A percentile compares a stretch with the other conserved stretches of the same genome.
phyloP scores from a whole-genome alignment of 1,140 invertebrate species.

The Archivesica marissinica region DNA sequence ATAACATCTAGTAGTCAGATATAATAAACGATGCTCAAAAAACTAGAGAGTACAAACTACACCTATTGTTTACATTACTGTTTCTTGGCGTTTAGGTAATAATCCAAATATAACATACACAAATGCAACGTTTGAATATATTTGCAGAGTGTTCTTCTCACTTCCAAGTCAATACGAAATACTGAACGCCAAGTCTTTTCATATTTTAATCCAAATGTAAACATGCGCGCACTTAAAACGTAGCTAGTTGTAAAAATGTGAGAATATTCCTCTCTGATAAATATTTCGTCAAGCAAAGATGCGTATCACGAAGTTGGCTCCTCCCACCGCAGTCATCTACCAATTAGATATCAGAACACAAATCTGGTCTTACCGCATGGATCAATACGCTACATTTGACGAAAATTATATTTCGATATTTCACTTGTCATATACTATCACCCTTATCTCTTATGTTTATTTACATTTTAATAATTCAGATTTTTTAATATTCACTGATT shows the following conservation, averaged over 20 bases:
- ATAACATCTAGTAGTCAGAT: background rate
- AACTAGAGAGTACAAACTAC: background rate
- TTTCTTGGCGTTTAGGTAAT: background rate
- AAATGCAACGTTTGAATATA: constrained; percentile 7
- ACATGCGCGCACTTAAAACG: constrained; percentile 52
- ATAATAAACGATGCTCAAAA: constrained; percentile 7
- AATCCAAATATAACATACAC: background rate
- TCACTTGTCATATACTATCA: constrained; percentile 23
- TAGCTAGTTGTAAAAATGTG: constrained; percentile 36
- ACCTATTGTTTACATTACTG: constrained; percentile 1
- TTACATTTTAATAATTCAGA: constrained; percentile 34
- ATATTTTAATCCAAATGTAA: constrained; percentile 45
- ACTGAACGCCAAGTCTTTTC: constrained; percentile 33
- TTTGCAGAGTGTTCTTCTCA: constrained; percentile 37
- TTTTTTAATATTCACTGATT: constrained; percentile 40
- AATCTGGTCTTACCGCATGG: background rate
- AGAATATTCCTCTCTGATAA: background rate
- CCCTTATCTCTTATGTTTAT: constrained; percentile 29
- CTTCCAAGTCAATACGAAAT: constrained; percentile 48
- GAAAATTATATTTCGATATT: constrained; percentile 9
- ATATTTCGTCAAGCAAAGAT: constrained; percentile 30
- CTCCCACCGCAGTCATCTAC: constrained; percentile 11
- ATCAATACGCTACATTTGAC: constrained; percentile 10
- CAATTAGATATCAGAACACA: background rate
- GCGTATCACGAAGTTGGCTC: constrained; percentile 13